These are phyloP conservation scores for Archaeoteleia sp. DNA, from an alignment of 2,888 invertebrate genomes.

Conservation along the genomic window DNA sequence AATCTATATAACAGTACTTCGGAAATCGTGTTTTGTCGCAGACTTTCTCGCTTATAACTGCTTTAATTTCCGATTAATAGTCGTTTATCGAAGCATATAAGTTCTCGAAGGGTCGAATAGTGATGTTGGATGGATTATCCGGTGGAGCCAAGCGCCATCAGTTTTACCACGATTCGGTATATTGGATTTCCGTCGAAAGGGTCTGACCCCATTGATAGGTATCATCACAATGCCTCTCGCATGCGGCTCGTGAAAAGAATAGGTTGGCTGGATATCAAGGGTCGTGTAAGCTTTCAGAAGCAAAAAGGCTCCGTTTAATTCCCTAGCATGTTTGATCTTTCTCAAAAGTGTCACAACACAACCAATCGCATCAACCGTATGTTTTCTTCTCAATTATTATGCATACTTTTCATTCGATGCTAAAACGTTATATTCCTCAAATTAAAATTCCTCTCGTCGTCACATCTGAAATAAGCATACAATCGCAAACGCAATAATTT, in stretches of 20 bases:
- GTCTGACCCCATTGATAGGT: conserved; percentile 67
- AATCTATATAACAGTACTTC: too few relatives aligned
- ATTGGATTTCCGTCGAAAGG: conserved; percentile 68
- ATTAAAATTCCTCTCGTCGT: background rate
- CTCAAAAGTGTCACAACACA: conserved; percentile 13
- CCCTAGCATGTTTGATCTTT: conserved; percentile 18
- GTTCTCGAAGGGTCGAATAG: conserved; percentile 46
- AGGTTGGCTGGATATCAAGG: conserved; percentile 11
- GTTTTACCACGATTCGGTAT: conserved; percentile 61
- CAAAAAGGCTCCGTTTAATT: conserved; percentile 7
- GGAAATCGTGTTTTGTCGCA: too few relatives aligned
- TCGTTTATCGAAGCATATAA: conserved; percentile 57
- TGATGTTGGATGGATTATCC: conserved; percentile 32
- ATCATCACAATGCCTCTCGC: conserved; percentile 66
- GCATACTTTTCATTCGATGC: background rate
- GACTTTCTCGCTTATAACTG: conserved; percentile 40
- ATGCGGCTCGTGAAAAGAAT: conserved; percentile 47
- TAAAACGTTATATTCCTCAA: background rate
- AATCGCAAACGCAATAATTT: conserved; percentile 9
- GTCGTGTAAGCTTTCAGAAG: conserved; percentile 18
- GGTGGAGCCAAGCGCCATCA: conserved; percentile 26
- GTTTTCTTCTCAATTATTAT: background rate
- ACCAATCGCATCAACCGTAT: conserved; percentile 2
- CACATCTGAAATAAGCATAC: background rate
- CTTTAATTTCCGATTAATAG: conserved; percentile 64